Base-by-base conservation (phyloP, 2,797 vertebrate genomes). In the Onychomys leucogaster region DNA sequence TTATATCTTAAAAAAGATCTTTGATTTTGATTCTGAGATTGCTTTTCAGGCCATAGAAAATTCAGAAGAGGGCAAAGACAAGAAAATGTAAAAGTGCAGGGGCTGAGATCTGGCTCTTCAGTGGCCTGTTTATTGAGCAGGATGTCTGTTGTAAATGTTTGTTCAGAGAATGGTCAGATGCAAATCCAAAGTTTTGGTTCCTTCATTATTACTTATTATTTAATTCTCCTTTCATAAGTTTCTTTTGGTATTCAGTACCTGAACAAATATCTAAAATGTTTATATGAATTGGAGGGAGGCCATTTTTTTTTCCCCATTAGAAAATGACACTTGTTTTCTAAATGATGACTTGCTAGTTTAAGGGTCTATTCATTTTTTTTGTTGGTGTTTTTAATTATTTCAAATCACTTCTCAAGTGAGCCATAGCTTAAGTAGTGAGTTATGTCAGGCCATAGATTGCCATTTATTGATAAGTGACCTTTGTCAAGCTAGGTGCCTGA, bases 11-110 rank as follows among this genome's bases (percentile, higher is more conserved):
- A 96, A 98, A 98, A 97, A 96, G 97, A 97, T 98, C 98, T 98
- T 98, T 98, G 98, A 98, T 98, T 98, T 98, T 97, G 94, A 96
- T 98, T 97, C 86, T 5, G 93, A 98, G 95, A 96, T 98, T 98
- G 97, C 95, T 97, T 77, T 95, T 98, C 91, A 97, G 97, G 94
- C 90, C 77, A 0, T 9, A 49, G 82, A 21, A 75, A 93, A 91
- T 97, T 96, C 91, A 81, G 94, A 94, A 75, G 90, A 91, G 67
- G 69, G 71, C 29, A 93, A 94, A 89, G 95, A 80, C 2, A 90
- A 92, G 97, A 81, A 13, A 88, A 43, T 52, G 43, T 75, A 23
- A 94, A 93, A 97, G 94, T 80, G 46, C 69, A 97, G 77, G 69
- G 65, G 34, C 84, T 94, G 95, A 92, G 77, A 61, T 37, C 29